phyloP scores from a whole-genome alignment of 2,888 invertebrate species.

The Calephelis perditalis region DNA sequence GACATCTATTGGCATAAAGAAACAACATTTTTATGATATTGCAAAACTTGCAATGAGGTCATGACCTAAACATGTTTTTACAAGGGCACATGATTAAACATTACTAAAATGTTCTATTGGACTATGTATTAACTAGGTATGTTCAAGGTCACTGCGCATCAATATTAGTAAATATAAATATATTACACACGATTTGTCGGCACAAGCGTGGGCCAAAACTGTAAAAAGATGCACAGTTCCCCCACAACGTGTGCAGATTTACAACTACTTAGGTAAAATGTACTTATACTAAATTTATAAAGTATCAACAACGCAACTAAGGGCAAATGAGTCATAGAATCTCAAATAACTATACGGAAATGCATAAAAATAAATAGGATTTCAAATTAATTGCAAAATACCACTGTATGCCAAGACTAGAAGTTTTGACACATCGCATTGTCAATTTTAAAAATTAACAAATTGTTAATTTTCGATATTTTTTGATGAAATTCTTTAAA shows the following conservation, averaged over 20 bases:
- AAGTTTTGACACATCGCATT: too few species aligned
- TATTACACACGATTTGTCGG: not conserved
- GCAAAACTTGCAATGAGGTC: too few species aligned
- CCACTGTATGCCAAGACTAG: too few species aligned
- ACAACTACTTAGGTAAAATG: conserved; percentile 66
- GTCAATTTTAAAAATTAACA: too few species aligned
- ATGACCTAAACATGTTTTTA: too few species aligned
- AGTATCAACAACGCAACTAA: conserved; percentile 62
- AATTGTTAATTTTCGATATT: too few species aligned
- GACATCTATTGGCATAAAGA: too few species aligned
- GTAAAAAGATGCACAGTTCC: not conserved
- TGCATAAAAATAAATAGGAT: not conserved
- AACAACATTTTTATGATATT: too few species aligned
- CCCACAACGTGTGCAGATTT: conserved; percentile 57
- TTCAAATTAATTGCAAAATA: too few species aligned
- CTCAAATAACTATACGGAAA: not conserved
- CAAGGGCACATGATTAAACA: not conserved
- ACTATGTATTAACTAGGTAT: conserved; percentile 3
- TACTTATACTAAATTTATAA: conserved; percentile 41
- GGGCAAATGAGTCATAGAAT: conserved; percentile 14
- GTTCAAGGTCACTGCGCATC: not conserved
- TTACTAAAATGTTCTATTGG: not conserved
- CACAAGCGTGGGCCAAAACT: not conserved
- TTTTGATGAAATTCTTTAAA: too few species aligned
- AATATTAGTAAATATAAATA: conserved; percentile 1